These are phyloP conservation scores for Neodon shergylaensis DNA, from an alignment of 2,113 vertebrate genomes.

Conservation along the genomic window DNA sequence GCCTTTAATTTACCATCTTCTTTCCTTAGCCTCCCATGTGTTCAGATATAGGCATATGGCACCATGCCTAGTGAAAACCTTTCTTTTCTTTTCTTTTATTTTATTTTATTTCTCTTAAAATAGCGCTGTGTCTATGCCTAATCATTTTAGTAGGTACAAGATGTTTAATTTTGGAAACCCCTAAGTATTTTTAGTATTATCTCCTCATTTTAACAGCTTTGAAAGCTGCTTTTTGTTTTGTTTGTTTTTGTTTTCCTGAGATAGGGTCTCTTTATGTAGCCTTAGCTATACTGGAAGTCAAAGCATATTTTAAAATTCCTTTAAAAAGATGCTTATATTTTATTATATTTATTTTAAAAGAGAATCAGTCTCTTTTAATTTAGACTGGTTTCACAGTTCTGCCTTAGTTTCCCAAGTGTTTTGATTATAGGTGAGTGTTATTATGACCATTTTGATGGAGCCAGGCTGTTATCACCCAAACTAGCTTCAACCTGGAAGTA, in stretches of 20 bases:
- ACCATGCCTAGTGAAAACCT: background rate
- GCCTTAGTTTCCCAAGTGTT: background rate
- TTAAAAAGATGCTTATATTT: background rate
- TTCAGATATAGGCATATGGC: background rate
- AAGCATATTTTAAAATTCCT: background rate
- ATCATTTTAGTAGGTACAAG: background rate
- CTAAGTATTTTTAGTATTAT: background rate
- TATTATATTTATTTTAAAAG: background rate
- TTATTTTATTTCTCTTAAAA: background rate
- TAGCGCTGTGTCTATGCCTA: background rate
- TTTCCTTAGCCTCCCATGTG: background rate
- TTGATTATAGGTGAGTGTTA: background rate
- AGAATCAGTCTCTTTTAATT: background rate
- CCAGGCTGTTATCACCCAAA: background rate
- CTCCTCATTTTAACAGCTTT: background rate
- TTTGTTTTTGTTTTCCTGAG: background rate
- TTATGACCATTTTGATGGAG: background rate
- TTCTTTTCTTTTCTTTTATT: no score
- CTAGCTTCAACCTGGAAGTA: background rate
- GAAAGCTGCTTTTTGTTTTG: background rate
- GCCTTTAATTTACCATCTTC: background rate
- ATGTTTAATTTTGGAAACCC: slow-evolving; percentile 18
- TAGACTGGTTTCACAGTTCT: background rate
- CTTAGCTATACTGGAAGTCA: background rate
- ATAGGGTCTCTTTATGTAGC: background rate